Conservation (phyloP, 2,888 invertebrate genomes). For the Dendrolimus pini region DNA sequence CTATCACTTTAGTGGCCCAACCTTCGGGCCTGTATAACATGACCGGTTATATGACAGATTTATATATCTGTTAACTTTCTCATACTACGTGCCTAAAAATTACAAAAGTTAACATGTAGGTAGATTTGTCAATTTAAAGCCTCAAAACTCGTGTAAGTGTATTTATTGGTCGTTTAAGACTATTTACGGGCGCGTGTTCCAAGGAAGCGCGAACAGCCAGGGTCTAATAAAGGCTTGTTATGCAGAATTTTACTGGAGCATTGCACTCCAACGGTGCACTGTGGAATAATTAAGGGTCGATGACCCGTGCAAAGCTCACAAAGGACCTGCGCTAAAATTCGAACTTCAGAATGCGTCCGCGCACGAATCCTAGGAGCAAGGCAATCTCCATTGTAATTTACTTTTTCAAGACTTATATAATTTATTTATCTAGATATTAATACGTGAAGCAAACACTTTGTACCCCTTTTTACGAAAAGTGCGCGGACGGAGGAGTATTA, state of each 20-base stretch:
- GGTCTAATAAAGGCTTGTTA: slow-evolving; percentile 69
- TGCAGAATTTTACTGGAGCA: slow-evolving; percentile 72
- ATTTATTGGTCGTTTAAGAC: not conserved
- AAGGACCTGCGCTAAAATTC: slow-evolving; percentile 55
- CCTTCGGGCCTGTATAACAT: too few species aligned
- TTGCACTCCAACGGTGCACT: slow-evolving; percentile 61
- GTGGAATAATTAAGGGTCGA: slow-evolving; percentile 67
- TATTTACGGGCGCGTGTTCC: slow-evolving; percentile 20
- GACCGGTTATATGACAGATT: too few species aligned
- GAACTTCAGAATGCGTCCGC: slow-evolving; percentile 17
- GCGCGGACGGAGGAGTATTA: too few species aligned
- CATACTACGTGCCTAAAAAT: too few species aligned
- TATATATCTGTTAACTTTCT: too few species aligned
- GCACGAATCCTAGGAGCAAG: too few species aligned
- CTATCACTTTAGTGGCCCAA: too few species aligned
- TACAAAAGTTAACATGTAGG: too few species aligned
- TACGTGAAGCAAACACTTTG: too few species aligned
- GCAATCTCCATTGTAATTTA: slow-evolving; percentile 4
- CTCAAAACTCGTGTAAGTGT: not conserved
- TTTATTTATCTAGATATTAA: too few species aligned
- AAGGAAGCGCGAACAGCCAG: slow-evolving; percentile 39
- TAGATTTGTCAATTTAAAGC: too few species aligned
- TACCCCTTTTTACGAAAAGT: too few species aligned
- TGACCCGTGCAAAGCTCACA: slow-evolving; percentile 50
- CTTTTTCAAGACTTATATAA: slow-evolving; percentile 4